These are phyloP conservation scores for Apis mellifera DNA, from an alignment of 1,140 invertebrate genomes.

Conservation along the genomic window Amel_HAv3.1 CM009936.2:17400501-17401000, in stretches of 20 bases:
- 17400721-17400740: slow-evolving; percentile 79
- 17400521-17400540: slow-evolving; percentile 23
- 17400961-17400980: no score
- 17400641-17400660: no score
- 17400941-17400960: no score
- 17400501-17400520: slow-evolving; percentile 24
- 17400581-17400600: slow-evolving; percentile 18
- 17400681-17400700: slow-evolving; percentile 59
- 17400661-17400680: not conserved
- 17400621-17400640: no score
- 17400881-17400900: no score
- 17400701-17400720: no score
- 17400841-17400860: no score
- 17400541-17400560: slow-evolving; percentile 25
- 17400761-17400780: slow-evolving; percentile 82
- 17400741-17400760: slow-evolving; percentile 82
- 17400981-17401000: no score
- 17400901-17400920: no score
- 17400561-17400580: slow-evolving; percentile 14
- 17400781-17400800: slow-evolving; percentile 81
- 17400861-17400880: not conserved
- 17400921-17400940: no score
- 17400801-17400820: slow-evolving; percentile 58
- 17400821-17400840: no score
- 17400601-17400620: no score